These are phyloP conservation scores for Scelioninae gen. 2 DNA, from an alignment of 2,888 invertebrate genomes.

Conservation along the genomic window DNA sequence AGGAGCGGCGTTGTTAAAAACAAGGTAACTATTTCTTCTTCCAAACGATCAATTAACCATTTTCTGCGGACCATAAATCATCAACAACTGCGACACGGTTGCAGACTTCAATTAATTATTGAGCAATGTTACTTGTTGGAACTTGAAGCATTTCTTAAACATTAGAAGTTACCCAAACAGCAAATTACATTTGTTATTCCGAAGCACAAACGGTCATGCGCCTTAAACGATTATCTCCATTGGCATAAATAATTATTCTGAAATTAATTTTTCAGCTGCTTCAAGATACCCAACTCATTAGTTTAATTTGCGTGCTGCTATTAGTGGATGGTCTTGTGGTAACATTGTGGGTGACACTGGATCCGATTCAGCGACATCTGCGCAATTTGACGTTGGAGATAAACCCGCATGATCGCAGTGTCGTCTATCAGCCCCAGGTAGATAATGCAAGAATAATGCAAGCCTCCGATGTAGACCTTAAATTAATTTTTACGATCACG, in stretches of 20 bases:
- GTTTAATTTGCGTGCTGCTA: conserved; percentile 87
- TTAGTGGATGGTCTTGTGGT: conserved; percentile 90
- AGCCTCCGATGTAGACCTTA: conserved; percentile 5
- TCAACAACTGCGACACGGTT: too few relatives aligned
- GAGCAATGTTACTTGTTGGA: too few relatives aligned
- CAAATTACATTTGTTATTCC: too few relatives aligned
- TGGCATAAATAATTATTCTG: too few relatives aligned
- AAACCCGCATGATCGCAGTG: conserved; percentile 85
- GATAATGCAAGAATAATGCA: conserved; percentile 34
- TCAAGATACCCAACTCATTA: conserved; percentile 92
- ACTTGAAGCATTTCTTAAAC: too few relatives aligned
- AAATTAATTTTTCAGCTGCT: conserved; percentile 82
- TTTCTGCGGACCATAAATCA: not conserved
- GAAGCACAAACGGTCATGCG: too few relatives aligned
- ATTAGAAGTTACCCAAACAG: too few relatives aligned
- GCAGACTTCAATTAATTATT: too few relatives aligned
- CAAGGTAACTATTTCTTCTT: conserved; percentile 77
- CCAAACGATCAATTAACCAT: not conserved
- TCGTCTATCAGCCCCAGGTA: conserved; percentile 91
- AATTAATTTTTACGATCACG: conserved; percentile 28
- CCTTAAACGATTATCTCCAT: too few relatives aligned
- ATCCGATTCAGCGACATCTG: conserved; percentile 91
- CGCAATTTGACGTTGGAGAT: conserved; percentile 89
- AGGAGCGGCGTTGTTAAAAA: conserved; percentile 90
- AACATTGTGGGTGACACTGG: conserved; percentile 88